These are phyloP conservation scores for Oncorhynchus masou DNA, from an alignment of 2,113 vertebrate genomes.

Conservation along the genomic window DNA sequence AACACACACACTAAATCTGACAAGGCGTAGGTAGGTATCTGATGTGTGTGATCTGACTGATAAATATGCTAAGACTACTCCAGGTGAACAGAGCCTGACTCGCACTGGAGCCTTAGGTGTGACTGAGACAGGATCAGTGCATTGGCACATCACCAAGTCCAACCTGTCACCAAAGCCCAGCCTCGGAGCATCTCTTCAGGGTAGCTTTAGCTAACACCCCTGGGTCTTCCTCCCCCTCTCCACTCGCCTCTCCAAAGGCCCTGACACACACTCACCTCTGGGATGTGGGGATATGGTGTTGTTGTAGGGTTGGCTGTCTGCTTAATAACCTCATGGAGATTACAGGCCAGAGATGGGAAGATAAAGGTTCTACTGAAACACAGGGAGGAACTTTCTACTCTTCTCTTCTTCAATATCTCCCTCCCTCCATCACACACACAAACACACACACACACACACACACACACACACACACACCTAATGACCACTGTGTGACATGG, in stretches of 20 bases:
- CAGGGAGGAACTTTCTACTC: constrained; percentile 37
- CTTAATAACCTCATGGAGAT: constrained; percentile 81
- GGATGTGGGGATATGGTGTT: constrained; percentile 75
- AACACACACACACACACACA: too few relatives aligned
- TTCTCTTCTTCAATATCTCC: too few relatives aligned
- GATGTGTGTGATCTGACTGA: constrained; percentile 71
- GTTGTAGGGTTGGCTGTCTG: constrained; percentile 74
- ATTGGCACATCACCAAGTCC: constrained; percentile 23
- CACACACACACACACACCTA: constrained; percentile 15
- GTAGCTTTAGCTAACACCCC: too few relatives aligned
- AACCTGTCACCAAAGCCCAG: constrained; percentile 5
- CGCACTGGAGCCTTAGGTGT: constrained; percentile 91
- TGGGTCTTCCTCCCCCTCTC: too few relatives aligned
- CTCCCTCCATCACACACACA: neutral
- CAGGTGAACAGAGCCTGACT: constrained; percentile 97
- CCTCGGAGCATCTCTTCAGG: too few relatives aligned
- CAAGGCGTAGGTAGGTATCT: neutral
- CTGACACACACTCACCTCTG: constrained; percentile 1
- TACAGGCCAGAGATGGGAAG: constrained; percentile 61
- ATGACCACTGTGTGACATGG: constrained; percentile 67
- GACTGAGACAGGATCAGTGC: constrained; percentile 95
- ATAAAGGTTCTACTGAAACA: constrained; percentile 80
- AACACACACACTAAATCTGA: too few relatives aligned
- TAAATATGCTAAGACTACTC: constrained; percentile 99
- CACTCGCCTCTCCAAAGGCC: too few relatives aligned